Percentiles rank a stretch among this genome's conserved stretches.
phyloP scores from a whole-genome alignment of 2,113 vertebrate genomes.

The Gymnarchus niloticus region DNA sequence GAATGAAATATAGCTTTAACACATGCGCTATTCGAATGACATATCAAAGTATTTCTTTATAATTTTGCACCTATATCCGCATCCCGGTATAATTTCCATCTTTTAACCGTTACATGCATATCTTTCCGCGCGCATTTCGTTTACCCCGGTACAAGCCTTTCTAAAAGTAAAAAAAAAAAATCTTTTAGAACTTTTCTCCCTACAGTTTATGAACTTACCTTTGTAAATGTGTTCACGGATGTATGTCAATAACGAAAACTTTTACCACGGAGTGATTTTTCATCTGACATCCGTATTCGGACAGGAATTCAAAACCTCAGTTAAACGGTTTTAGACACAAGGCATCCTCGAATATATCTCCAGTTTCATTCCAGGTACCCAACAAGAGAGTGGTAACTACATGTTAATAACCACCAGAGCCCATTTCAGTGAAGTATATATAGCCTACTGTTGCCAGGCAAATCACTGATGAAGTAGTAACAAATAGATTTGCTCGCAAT shows the following conservation, averaged over 20 bases:
- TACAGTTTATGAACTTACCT: too few relatives aligned
- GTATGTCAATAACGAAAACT: neutral
- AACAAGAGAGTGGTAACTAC: conserved; percentile 51
- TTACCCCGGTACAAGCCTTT: neutral
- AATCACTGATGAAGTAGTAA: conserved; percentile 48
- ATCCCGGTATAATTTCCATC: neutral
- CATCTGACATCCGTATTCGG: neutral
- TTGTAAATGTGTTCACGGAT: too few relatives aligned
- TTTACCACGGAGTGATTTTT: neutral
- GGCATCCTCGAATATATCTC: conserved; percentile 21
- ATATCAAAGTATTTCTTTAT: neutral
- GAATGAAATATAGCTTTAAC: neutral
- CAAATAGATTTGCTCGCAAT: conserved; percentile 14
- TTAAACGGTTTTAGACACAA: neutral
- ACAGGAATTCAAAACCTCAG: neutral
- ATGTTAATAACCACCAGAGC: conserved; percentile 46
- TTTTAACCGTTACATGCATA: neutral
- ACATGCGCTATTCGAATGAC: neutral
- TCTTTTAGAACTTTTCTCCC: too few relatives aligned
- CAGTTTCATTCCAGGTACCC: conserved; percentile 36
- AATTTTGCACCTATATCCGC: neutral
- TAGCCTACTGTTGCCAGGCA: conserved; percentile 63
- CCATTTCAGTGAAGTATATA: conserved; percentile 48
- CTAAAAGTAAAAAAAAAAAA: too few relatives aligned
- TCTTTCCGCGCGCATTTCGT: neutral